Conservation (phyloP, 2,888 invertebrate species). For the Rugalucina vietnamica region DNA sequence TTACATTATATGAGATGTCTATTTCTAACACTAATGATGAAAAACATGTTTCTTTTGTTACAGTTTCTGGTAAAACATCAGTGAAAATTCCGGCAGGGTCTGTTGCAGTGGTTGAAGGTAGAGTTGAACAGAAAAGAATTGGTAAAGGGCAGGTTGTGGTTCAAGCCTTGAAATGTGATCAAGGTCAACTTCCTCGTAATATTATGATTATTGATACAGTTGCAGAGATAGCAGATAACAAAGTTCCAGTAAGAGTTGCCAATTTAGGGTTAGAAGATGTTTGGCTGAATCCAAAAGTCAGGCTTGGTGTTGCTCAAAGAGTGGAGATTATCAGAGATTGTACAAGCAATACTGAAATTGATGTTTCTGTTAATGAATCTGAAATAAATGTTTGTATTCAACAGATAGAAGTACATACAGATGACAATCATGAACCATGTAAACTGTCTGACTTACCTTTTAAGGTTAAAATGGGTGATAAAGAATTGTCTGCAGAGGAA, state of each 20-base stretch:
- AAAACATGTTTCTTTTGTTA: not conserved
- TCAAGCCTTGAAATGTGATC: not conserved
- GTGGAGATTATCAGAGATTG: not conserved
- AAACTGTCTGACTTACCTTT: not conserved
- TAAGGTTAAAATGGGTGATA: not conserved
- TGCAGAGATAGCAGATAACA: not conserved
- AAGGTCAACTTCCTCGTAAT: slow-evolving; percentile 10
- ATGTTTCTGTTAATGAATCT: not conserved
- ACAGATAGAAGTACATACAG: not conserved
- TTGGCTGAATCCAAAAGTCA: slow-evolving; percentile 14
- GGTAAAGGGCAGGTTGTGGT: slow-evolving; percentile 10
- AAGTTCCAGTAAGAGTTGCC: slow-evolving; percentile 3
- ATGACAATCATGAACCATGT: not conserved
- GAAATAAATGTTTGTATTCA: not conserved
- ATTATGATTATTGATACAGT: slow-evolving; percentile 7
- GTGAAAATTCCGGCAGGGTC: slow-evolving; percentile 11
- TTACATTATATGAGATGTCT: slow-evolving; percentile 2
- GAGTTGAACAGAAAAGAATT: not conserved
- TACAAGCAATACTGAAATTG: not conserved
- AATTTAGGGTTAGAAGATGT: slow-evolving; percentile 22
- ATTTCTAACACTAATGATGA: not conserved
- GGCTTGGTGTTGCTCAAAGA: not conserved
- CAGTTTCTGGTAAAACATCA: not conserved
- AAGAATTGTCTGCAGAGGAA: not conserved
- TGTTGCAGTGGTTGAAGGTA: slow-evolving; percentile 5